Base-by-base conservation (phyloP, 1,140 invertebrate species). In the Drosophila burlai region DNA sequence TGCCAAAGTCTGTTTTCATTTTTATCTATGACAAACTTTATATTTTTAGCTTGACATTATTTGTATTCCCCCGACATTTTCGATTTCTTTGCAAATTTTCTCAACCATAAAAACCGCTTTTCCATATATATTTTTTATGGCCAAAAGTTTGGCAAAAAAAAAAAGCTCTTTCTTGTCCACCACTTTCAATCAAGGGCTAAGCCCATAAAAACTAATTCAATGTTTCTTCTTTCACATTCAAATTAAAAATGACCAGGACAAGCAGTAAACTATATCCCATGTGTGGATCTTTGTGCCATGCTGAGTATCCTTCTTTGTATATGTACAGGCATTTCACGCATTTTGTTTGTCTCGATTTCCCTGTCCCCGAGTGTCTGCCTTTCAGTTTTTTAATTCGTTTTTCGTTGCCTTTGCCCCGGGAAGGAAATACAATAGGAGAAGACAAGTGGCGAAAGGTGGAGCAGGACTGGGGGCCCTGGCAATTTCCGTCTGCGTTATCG, bases 401-500 rank as follows among this genome's bases (percentile, higher is more conserved):
- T 73, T 60, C 42, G 54, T 71, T 72, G 67, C 54, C 47, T 49
- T 43, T 26, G 66, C 45, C 66, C 38, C 49, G 38, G 67, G 67
- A 64, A 77, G 81, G 63, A 84, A 81, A 81, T 58, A 80, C 73
- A 85, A 84, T 68, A 81, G 60, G 63, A 76, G 63, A 66, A 65
- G 45, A 73, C 66, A 73, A 72, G 52, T 42, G 50, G 42, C 36
- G 52, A 24, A 71, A 73, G 67, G 54, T 42, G 66, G 45, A 31
- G 40, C 15, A 26, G 67, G 29, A 2, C 38, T 34, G 66, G 50
- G 66, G 47, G 54, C 58, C 73, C 77, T 87, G 68, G 83, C 83
- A 87, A 89, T 87, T 87, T 87, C 83, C 83, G 83, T 87, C 74
- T 83, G 80, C 76, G 76, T 83, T 83, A 87, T 87, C 83, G 84